These are phyloP conservation scores for Eilema caniola DNA, from an alignment of 2,888 invertebrate species.

Conservation along the genomic window DNA sequence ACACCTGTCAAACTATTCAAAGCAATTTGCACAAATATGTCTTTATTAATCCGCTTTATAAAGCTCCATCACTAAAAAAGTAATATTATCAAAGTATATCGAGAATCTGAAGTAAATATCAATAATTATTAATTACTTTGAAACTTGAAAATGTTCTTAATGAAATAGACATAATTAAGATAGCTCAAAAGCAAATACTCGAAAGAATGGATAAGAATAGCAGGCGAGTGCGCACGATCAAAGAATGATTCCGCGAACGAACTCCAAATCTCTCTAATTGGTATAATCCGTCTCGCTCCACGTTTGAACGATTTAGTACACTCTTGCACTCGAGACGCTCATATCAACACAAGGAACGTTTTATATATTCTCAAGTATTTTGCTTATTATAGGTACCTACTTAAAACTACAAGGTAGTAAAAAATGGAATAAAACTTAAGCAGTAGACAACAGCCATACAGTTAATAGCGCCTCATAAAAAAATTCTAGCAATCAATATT, in stretches of 20 bases:
- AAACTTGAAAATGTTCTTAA: conserved; percentile 43
- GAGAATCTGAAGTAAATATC: conserved; percentile 28
- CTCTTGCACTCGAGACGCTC: conserved; percentile 58
- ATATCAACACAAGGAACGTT: conserved; percentile 40
- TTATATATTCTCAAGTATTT: conserved; percentile 23
- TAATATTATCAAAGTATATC: conserved; percentile 27
- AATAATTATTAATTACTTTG: conserved; percentile 46
- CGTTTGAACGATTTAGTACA: conserved; percentile 51
- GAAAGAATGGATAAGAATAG: conserved; percentile 55
- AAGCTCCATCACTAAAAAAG: conserved; percentile 34
- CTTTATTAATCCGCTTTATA: neutral
- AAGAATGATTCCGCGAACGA: conserved; percentile 65
- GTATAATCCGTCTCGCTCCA: conserved; percentile 71
- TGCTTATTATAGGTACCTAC: neutral
- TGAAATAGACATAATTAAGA: conserved; percentile 55
- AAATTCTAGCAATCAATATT: conserved; percentile 17
- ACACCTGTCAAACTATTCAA: conserved; percentile 13
- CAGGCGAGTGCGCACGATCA: conserved; percentile 57
- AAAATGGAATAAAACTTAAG: neutral
- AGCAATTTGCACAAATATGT: conserved; percentile 2
- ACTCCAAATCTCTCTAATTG: conserved; percentile 78
- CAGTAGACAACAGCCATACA: neutral
- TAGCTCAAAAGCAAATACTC: conserved; percentile 46
- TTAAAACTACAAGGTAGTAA: neutral
- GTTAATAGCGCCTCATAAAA: conserved; percentile 24